Evolutionary conservation across 1,140 invertebrate species (phyloP), one percentile per base, ranked within the genome.

Genomic region (Hycleus phaleratus): DNA sequence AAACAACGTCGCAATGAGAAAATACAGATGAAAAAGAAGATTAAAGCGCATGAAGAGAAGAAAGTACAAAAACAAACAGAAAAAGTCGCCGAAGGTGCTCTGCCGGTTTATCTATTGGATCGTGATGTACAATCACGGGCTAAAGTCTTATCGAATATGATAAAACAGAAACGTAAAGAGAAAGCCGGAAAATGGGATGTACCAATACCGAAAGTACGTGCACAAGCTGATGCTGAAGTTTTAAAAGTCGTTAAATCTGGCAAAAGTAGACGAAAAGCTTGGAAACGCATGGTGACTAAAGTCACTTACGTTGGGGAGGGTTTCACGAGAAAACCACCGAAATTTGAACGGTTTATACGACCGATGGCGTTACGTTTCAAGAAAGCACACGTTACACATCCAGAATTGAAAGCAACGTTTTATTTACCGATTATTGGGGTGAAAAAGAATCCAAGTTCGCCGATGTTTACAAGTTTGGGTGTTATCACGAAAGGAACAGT

Each of bases 161-260:
- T 99, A 56, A 99, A 99, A 79, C 96, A 99, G 74, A 99, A 99
- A 76, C 82, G 97, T 2, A 99, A 99, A 77, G 97, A 99, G 76
- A 99, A 99, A 72, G 95, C 94, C 55, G 97, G 96, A 0, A 99
- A 99, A 83, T 99, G 96, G 95, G 93, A 98, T 70, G 97, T 99
- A 0, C 97, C 97, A 0, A 88, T 99, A 68, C 97, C 97, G 0
- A 98, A 99, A 85, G 96, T 99, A 0, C 84, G 86, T 71, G 94
- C 95, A 1, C 93, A 98, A 65, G 91, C 93, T n/a, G 97, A 99
- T 72, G 85, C 92, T 1, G 97, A 99, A 78, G 95, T 98, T 0
- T 98, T 99, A 70, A 95, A 89, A 80, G 91, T 98, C 7, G 70
- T 99, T 0, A 90, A 88, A 72, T 92, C 89, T 42, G 97, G 97